Conservation (phyloP, 1,140 invertebrate species). For the Hylaeus anthracinus region DNA sequence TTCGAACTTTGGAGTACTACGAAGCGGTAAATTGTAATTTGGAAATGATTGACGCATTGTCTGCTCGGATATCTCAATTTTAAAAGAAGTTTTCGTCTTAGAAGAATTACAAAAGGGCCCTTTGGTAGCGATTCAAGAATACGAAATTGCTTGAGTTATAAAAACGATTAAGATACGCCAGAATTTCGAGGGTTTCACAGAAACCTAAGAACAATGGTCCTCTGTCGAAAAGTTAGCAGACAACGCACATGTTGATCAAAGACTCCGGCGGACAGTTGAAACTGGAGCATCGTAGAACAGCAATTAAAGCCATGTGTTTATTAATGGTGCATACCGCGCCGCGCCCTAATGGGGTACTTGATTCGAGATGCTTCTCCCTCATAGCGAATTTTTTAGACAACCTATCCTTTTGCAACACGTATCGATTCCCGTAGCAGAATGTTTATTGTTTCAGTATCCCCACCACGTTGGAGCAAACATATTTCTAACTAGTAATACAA, state of each 20-base stretch:
- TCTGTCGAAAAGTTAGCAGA: constrained; percentile 46
- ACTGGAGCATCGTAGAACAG: constrained; percentile 35
- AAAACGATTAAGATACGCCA: neutral
- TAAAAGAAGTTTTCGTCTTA: too few relatives aligned
- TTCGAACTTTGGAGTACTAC: neutral
- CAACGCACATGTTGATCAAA: constrained; percentile 35
- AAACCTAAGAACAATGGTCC: constrained; percentile 15
- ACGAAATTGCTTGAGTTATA: neutral
- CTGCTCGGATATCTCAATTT: too few relatives aligned
- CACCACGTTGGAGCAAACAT: neutral
- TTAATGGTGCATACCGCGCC: constrained; percentile 47
- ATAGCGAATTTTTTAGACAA: constrained; percentile 27
- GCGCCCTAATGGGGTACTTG: constrained; percentile 42
- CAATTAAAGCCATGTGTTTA: constrained; percentile 55
- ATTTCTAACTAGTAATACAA: too few relatives aligned
- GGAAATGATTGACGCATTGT: too few relatives aligned
- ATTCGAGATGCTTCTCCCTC: constrained; percentile 11
- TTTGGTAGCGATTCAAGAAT: too few relatives aligned
- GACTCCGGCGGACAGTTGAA: constrained; percentile 46
- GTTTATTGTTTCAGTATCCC: neutral
- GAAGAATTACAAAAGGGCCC: too few relatives aligned
- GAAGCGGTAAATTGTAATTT: neutral
- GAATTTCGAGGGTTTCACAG: neutral
- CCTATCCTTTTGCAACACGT: neutral
- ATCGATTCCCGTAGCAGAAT: neutral